Percentiles rank a stretch among this genome's conserved stretches.
phyloP scores from a whole-genome alignment of 2,797 vertebrate species.

The Poeciliopsis gracilis region DNA sequence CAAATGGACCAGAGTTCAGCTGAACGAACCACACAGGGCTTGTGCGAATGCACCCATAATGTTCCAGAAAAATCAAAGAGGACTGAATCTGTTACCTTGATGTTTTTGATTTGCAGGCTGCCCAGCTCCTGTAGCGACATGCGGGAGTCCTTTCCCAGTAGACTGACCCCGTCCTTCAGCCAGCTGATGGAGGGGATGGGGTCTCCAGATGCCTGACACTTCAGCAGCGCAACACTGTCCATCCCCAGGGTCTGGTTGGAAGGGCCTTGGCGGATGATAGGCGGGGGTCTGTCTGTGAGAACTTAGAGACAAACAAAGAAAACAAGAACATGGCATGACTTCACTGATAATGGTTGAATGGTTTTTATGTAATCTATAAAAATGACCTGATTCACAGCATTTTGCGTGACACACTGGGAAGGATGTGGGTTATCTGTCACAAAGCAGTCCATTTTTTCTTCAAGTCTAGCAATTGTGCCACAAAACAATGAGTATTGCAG shows the following conservation, averaged over 20 bases:
- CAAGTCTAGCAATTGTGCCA: conserved; percentile 65
- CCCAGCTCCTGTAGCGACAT: conserved; percentile 94
- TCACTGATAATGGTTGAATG: background rate
- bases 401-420: conserved; percentile 43
- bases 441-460: conserved; percentile 51
- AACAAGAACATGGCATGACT: background rate
- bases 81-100: conserved; percentile 82
- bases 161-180: conserved; percentile 96
- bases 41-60: background rate
- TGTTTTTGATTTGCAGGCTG: conserved; percentile 91
- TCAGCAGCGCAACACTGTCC: conserved; percentile 91
- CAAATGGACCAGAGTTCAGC: background rate
- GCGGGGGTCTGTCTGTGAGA: conserved; percentile 95
- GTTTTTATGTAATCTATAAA: conserved; percentile 26
- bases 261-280: conserved; percentile 96
- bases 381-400: conserved; percentile 28
- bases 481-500: conserved; percentile 67
- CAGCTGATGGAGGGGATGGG: conserved; percentile 97
- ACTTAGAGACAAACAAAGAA: conserved; percentile 76
- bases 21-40: background rate
- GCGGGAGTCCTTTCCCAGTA: conserved; percentile 93
- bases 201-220: conserved; percentile 96
- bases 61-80: background rate
- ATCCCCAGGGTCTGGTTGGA: conserved; percentile 93
- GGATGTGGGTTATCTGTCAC: conserved; percentile 53